These are phyloP conservation scores for fruit fly (Drosophila melanogaster) DNA, from an alignment of 1,140 invertebrate genomes.

Conservation along the genomic window Release_6_plus_ISO1_MT NT_037436.4:10027501-10028000, in stretches of 20 bases:
- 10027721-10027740: conserved; percentile 40
- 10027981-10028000: conserved; percentile 47
- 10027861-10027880: too few relatives aligned
- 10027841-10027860: too few relatives aligned
- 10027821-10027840: too few relatives aligned
- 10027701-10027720: conserved; percentile 60
- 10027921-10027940: background rate
- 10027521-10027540: conserved; percentile 18
- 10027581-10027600: conserved; percentile 37
- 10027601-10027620: conserved; percentile 67
- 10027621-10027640: conserved; percentile 78
- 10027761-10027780: conserved; percentile 30
- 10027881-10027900: too few relatives aligned
- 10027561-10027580: conserved; percentile 10
- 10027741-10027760: background rate
- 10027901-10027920: too few relatives aligned
- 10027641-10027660: conserved; percentile 73
- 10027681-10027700: conserved; percentile 34
- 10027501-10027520: conserved; percentile 63
- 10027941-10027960: conserved; percentile 1
- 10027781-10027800: conserved; percentile 37
- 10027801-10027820: background rate
- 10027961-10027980: conserved; percentile 22
- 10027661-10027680: conserved; percentile 65
- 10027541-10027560: conserved; percentile 12